A percentile compares a stretch with the other conserved stretches of the same genome.
Evolutionary conservation across 2,113 vertebrate species (phyloP).

Genomic region (Orientallactaga bullata): DNA sequence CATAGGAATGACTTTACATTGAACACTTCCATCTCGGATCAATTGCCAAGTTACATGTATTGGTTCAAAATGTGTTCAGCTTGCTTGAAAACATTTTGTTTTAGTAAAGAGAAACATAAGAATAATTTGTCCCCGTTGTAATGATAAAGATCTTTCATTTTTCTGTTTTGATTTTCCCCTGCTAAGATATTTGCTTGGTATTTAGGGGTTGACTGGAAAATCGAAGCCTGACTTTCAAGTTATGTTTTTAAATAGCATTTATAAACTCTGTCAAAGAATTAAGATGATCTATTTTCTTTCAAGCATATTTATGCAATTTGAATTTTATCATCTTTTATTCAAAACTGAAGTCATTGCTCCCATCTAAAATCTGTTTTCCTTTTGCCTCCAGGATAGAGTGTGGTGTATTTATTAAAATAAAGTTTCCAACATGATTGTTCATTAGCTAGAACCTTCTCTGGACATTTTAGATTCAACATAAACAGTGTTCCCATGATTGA

Average conservation of each 20-base stretch:
- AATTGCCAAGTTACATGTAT: constrained; percentile 40
- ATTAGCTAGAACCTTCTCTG: not conserved
- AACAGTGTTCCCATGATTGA: constrained; percentile 6
- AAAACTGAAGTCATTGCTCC: constrained; percentile 16
- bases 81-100: constrained; percentile 43
- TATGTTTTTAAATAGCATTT: constrained; percentile 30
- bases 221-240: not conserved
- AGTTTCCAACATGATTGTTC: not conserved
- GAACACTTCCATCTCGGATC: constrained; percentile 45
- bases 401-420: not conserved
- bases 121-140: not conserved
- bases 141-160: constrained; percentile 42
- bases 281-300: not conserved
- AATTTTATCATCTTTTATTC: constrained; percentile 34
- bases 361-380: not conserved
- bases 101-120: constrained; percentile 57
- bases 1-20: not conserved
- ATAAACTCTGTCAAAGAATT: not conserved
- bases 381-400: not conserved
- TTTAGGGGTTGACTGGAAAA: constrained; percentile 10
- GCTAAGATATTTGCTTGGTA: not conserved
- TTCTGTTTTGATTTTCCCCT: constrained; percentile 19
- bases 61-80: constrained; percentile 59
- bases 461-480: constrained; percentile 29
- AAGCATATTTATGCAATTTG: not conserved